Conservation (phyloP, 2,888 invertebrate genomes). For the Patella pellucida region DNA sequence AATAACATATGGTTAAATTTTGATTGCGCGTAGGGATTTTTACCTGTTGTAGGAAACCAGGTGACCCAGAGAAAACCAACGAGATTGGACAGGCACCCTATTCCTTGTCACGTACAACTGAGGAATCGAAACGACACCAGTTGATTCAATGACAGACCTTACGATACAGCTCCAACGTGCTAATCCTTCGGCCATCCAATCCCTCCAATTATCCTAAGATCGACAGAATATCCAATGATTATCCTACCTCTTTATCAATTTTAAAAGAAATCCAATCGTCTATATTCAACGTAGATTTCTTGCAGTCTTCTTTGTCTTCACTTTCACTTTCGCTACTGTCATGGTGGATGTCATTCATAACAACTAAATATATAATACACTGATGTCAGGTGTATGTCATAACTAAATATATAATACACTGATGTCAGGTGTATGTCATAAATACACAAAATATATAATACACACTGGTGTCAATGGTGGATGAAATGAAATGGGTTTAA, state of each 20-base stretch:
- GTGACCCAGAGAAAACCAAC: no score
- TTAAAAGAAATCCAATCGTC: slow-evolving; percentile 84
- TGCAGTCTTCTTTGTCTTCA: slow-evolving; percentile 73
- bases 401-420: no score
- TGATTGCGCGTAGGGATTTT: no score
- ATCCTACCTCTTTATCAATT: slow-evolving; percentile 77
- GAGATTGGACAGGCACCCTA: no score
- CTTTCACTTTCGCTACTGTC: slow-evolving; percentile 74
- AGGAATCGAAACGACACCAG: no score
- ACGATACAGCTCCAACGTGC: no score
- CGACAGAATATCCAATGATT: background rate
- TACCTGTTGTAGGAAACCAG: no score
- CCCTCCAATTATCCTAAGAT: no score
- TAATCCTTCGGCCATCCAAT: no score
- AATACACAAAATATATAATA: background rate
- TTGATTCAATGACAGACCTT: no score
- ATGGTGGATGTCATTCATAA: background rate
- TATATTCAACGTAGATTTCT: slow-evolving; percentile 75
- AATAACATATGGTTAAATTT: no score
- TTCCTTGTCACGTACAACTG: no score
- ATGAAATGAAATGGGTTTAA: background rate
- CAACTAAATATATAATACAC: slow-evolving; percentile 9
- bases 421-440: slow-evolving; percentile 20
- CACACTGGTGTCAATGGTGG: slow-evolving; percentile 15
- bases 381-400: slow-evolving; percentile 22